A percentile compares a stretch with the other conserved stretches of the same genome.
Conservation (phyloP, 35 echinoderm and acorn worm genomes). For the Chiridota heheva region DNA sequence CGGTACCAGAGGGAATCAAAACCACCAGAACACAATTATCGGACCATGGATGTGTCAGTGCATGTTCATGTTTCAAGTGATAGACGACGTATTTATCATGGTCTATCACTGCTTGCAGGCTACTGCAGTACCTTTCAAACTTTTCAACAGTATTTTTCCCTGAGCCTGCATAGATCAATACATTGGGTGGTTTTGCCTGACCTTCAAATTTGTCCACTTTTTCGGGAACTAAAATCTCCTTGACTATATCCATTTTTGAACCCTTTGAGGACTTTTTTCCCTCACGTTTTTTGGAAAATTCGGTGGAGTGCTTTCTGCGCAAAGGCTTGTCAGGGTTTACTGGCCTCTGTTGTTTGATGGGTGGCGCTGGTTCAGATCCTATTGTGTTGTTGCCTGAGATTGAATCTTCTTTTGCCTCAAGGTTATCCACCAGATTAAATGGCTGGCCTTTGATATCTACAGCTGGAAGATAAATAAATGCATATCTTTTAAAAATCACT, state of each 20-base stretch:
- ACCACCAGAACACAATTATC: conserved; percentile 82
- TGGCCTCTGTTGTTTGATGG: background rate
- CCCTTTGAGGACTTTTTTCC: conserved; percentile 40
- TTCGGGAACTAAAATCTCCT: background rate
- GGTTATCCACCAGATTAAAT: conserved; percentile 69
- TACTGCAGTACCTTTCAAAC: conserved; percentile 27
- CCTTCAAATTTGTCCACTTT: conserved; percentile 8
- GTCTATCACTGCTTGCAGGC: conserved; percentile 68
- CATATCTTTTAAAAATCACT: background rate
- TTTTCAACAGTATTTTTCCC: conserved; percentile 24
- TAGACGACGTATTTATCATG: conserved; percentile 85
- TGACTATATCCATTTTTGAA: background rate
- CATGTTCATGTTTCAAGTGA: conserved; percentile 53
- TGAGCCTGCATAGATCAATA: conserved; percentile 68
- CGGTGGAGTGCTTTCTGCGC: conserved; percentile 68
- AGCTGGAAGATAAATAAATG: conserved; percentile 44
- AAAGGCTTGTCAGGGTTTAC: conserved; percentile 2
- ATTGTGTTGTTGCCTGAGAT: background rate
- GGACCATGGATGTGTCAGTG: conserved; percentile 74
- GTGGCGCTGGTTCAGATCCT: background rate
- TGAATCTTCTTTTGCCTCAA: conserved; percentile 43
- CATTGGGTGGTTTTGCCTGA: conserved; percentile 74
- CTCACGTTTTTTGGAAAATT: conserved; percentile 70
- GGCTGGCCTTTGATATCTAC: conserved; percentile 83
- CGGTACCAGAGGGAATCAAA: background rate